Percentiles rank a stretch among this genome's conserved stretches.
These are phyloP conservation scores for Dendrolimus kikuchii DNA, from an alignment of 1,140 invertebrate genomes.

Conservation along the genomic window DNA sequence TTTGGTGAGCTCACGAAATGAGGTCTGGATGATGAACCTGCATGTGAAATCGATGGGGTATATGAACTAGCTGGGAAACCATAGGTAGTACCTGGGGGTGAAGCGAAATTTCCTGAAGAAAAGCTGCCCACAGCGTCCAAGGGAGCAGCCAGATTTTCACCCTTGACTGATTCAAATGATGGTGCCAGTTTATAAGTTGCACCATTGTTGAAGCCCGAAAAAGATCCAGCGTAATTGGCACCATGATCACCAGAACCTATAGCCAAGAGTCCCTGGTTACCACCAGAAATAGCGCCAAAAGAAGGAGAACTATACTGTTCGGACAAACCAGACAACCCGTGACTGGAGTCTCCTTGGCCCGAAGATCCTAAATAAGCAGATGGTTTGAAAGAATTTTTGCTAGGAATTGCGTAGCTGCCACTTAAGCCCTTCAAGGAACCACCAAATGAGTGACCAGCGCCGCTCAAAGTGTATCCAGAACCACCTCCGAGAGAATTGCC, in stretches of 20 bases:
- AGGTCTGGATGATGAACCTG: conserved; percentile 41
- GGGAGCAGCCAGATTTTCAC: conserved; percentile 39
- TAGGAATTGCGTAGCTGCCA: conserved; percentile 31
- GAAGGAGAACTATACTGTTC: conserved; percentile 43
- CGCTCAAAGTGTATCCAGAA: too few species aligned
- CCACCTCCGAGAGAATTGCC: conserved; percentile 22
- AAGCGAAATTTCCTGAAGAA: conserved; percentile 42
- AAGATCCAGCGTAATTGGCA: conserved; percentile 33
- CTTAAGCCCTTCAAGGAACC: conserved; percentile 36
- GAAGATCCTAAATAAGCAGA: conserved; percentile 55
- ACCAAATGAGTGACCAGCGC: conserved; percentile 26
- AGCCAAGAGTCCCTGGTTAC: conserved; percentile 28
- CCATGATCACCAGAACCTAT: conserved; percentile 39
- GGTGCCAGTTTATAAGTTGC: conserved; percentile 41
- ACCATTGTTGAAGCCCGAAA: conserved; percentile 32
- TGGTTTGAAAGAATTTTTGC: conserved; percentile 55
- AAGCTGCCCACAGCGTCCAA: conserved; percentile 47
- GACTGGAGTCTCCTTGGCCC: conserved; percentile 39
- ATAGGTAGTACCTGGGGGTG: conserved; percentile 38
- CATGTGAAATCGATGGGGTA: conserved; percentile 28
- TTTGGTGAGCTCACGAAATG: conserved; percentile 45
- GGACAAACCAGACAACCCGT: conserved; percentile 31
- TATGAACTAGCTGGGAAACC: conserved; percentile 36
- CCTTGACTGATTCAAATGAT: conserved; percentile 40
- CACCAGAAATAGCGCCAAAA: conserved; percentile 33